phyloP scores from a whole-genome alignment of 2,888 invertebrate genomes.

The Coenonympha glycerion region DNA sequence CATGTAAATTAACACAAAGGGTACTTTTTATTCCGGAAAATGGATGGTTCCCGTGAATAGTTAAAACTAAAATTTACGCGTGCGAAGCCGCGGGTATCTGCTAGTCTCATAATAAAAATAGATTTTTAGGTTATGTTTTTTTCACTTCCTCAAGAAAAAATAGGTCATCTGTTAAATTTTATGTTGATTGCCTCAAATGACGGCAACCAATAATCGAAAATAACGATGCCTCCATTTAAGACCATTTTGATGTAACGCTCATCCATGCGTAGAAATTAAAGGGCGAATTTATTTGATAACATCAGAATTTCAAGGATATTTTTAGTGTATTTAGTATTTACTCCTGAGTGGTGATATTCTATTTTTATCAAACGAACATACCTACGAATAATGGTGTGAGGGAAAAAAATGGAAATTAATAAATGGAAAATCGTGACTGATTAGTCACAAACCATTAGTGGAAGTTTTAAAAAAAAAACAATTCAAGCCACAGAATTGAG shows the following conservation, averaged over 20 bases:
- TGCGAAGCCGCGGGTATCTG: too few relatives aligned
- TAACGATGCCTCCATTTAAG: slow-evolving; percentile 46
- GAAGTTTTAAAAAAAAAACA: background rate
- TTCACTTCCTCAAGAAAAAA: slow-evolving; percentile 30
- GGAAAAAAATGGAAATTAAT: too few relatives aligned
- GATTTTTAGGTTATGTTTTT: too few relatives aligned
- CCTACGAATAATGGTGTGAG: too few relatives aligned
- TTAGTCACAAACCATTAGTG: too few relatives aligned
- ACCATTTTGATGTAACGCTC: slow-evolving; percentile 40
- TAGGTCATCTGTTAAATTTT: slow-evolving; percentile 44
- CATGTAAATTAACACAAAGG: too few relatives aligned
- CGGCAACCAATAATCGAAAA: slow-evolving; percentile 52
- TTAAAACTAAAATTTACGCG: too few relatives aligned
- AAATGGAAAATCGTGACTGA: too few relatives aligned
- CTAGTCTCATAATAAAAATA: too few relatives aligned
- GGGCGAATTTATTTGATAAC: slow-evolving; percentile 47
- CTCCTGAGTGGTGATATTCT: background rate
- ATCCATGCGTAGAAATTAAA: slow-evolving; percentile 42
- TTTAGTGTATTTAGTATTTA: slow-evolving; percentile 21
- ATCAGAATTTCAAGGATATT: slow-evolving; percentile 29
- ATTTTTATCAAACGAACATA: too few relatives aligned
- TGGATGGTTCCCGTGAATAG: too few relatives aligned
- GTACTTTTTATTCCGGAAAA: too few relatives aligned
- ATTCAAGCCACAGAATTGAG: background rate
- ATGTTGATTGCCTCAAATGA: slow-evolving; percentile 45